A percentile compares a stretch with the other conserved stretches of the same genome.
Evolutionary conservation across 2,888 invertebrate species (phyloP).

Genomic region (Chaitophorus viminalis): DNA sequence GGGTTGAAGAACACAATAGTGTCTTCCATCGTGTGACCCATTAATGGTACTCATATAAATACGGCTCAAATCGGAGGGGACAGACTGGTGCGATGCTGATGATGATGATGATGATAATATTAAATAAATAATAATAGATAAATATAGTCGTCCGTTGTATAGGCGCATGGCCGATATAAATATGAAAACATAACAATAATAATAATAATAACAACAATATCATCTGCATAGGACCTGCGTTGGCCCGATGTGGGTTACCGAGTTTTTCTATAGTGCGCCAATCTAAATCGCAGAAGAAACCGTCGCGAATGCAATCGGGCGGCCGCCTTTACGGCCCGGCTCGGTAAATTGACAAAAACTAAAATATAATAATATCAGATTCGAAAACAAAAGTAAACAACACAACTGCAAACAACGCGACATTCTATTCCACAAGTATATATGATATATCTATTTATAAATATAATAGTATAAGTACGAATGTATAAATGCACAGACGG

Average conservation of each 20-base stretch:
- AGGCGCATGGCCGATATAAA: conserved; percentile 31
- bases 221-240: background rate
- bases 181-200: conserved; percentile 32
- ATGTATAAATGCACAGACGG: background rate
- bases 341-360: background rate
- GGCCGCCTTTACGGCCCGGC: background rate
- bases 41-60: conserved; percentile 17
- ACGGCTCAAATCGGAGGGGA: background rate
- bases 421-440: background rate
- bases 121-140: conserved; percentile 22
- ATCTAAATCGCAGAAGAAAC: conserved; percentile 40
- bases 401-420: background rate
- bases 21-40: conserved; percentile 41
- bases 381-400: conserved; percentile 49
- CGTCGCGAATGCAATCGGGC: conserved; percentile 45
- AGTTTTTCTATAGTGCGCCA: conserved; percentile 25
- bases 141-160: background rate
- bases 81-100: background rate
- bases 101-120: background rate
- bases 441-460: background rate
- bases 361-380: background rate
- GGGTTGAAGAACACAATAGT: conserved; percentile 9
- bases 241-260: conserved; percentile 45
- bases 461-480: background rate
- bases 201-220: conserved; percentile 9